Percentiles rank a stretch among this genome's conserved stretches.
Evolutionary conservation across 2,113 vertebrate genomes (phyloP).

Genomic region (Otis tarda): DNA sequence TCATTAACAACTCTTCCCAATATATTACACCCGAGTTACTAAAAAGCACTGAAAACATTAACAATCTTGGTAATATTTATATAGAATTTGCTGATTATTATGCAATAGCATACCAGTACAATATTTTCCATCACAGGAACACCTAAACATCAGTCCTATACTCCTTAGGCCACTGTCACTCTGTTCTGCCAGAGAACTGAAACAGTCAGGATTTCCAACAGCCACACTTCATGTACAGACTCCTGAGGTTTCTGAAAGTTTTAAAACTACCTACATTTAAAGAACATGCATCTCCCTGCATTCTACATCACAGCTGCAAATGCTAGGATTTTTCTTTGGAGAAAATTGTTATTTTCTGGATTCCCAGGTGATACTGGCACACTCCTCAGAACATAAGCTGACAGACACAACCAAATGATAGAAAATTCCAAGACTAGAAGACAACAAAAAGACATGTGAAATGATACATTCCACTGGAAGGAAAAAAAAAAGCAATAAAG

Average conservation of each 20-base stretch:
- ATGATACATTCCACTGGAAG: neutral
- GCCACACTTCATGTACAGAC: fast-evolving
- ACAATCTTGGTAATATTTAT: neutral
- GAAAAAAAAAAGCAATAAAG: neutral
- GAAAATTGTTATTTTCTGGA: neutral
- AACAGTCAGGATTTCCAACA: neutral
- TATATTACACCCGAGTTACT: neutral
- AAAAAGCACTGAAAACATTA: neutral
- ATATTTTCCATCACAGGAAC: neutral
- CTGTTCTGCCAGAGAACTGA: neutral
- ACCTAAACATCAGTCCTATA: fast-evolving
- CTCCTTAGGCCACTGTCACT: neutral
- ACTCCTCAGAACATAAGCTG: neutral
- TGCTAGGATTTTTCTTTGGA: neutral
- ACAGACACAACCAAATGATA: neutral
- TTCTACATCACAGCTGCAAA: neutral
- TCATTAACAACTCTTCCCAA: neutral
- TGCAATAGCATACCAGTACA: neutral
- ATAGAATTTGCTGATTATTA: neutral
- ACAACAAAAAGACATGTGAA: neutral
- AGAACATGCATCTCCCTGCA: neutral
- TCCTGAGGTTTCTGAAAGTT: neutral
- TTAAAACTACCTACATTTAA: neutral
- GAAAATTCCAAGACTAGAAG: neutral
- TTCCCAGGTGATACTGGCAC: neutral